Conservation (phyloP, 23 tunicate species). For the Aplidium turbinatum region DNA sequence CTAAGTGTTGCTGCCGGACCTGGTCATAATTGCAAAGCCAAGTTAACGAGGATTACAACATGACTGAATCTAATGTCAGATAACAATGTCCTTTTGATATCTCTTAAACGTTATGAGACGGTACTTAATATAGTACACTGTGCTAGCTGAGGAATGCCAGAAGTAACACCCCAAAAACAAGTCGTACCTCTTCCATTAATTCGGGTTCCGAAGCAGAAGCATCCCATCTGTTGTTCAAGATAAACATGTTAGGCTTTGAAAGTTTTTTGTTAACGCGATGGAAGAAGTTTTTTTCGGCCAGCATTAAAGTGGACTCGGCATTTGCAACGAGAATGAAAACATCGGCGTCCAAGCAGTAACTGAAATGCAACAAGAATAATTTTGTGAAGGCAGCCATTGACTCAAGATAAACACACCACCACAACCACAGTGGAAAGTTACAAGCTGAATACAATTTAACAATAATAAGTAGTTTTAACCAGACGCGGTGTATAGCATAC, state of each 20-base stretch:
- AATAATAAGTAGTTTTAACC: too few relatives aligned
- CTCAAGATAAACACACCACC: too few relatives aligned
- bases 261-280: slow-evolving; percentile 74
- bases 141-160: too few relatives aligned
- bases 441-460: too few relatives aligned
- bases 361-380: slow-evolving; percentile 21
- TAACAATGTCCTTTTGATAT: too few relatives aligned
- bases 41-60: neutral
- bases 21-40: neutral
- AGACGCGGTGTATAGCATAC: too few relatives aligned
- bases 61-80: neutral
- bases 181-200: slow-evolving; percentile 86
- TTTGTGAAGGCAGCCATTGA: too few relatives aligned
- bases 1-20: slow-evolving; percentile 90
- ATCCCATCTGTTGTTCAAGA: slow-evolving; percentile 94
- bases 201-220: slow-evolving; percentile 94
- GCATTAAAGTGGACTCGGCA: slow-evolving; percentile 92
- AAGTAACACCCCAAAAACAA: too few relatives aligned
- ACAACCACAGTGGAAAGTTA: too few relatives aligned
- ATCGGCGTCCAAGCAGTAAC: slow-evolving; percentile 94
- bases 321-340: slow-evolving; percentile 92
- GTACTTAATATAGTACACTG: too few relatives aligned
- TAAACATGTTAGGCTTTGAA: slow-evolving; percentile 92
- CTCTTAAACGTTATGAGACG: too few relatives aligned
- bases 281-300: slow-evolving; percentile 93